phyloP scores from a whole-genome alignment of 2,888 invertebrate genomes.

The Glaucopsyche alexis region DNA sequence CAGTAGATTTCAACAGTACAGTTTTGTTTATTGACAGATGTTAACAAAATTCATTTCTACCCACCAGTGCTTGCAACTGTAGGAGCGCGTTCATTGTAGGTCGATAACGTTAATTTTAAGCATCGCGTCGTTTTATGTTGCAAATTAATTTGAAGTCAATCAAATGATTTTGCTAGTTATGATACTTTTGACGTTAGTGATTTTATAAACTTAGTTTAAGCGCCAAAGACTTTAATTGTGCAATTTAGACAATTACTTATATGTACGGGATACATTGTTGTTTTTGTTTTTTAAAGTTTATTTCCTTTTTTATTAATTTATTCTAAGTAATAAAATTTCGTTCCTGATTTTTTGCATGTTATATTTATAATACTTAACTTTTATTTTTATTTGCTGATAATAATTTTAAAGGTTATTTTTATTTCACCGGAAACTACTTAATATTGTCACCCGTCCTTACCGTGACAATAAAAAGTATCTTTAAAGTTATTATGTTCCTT shows the following conservation, averaged over 20 bases:
- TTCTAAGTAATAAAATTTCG: conserved; percentile 15
- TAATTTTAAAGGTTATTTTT: conserved; percentile 54
- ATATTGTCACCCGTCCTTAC: conserved; percentile 38
- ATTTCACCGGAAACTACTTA: conserved; percentile 33
- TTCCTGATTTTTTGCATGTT: conserved; percentile 48
- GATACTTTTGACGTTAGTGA: conserved; percentile 62
- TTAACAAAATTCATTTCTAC: not conserved
- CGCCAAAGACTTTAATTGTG: conserved; percentile 69
- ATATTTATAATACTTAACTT: conserved; percentile 28
- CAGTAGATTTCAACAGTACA: not conserved
- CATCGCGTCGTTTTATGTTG: conserved; percentile 27
- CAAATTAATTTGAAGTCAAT: conserved; percentile 43
- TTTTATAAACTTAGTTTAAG: conserved; percentile 64
- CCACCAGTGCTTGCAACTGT: conserved; percentile 6
- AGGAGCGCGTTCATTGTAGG: not conserved
- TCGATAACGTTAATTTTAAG: conserved; percentile 18
- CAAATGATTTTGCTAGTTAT: conserved; percentile 55
- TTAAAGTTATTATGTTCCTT: conserved; percentile 41
- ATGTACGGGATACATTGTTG: conserved; percentile 46
- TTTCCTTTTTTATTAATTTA: conserved; percentile 27
- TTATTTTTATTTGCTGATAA: conserved; percentile 43
- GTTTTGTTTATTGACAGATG: not conserved
- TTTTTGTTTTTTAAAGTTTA: conserved; percentile 37
- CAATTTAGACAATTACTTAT: conserved; percentile 64
- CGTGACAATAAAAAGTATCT: conserved; percentile 49